phyloP scores from a whole-genome alignment of 23 tunicate genomes.

The Styela clava region DNA sequence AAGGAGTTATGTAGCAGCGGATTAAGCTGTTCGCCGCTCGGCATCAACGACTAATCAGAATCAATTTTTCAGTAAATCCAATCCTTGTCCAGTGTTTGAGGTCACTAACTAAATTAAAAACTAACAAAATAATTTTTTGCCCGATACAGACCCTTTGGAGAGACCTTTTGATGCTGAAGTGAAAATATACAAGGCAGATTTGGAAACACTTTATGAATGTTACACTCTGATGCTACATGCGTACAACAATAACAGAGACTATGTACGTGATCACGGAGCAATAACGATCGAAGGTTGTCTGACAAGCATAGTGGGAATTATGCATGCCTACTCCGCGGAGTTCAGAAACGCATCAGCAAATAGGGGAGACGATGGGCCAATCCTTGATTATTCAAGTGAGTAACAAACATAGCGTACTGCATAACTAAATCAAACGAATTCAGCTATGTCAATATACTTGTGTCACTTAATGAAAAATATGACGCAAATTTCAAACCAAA shows the following conservation, averaged over 20 bases:
- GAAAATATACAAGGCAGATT: slow-evolving; percentile 1
- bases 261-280: neutral
- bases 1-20: no score
- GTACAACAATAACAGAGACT: neutral
- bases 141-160: neutral
- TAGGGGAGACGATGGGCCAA: neutral
- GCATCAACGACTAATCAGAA: no score
- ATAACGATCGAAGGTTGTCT: neutral
- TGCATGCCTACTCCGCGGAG: neutral
- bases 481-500: no score
- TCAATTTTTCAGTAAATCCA: no score
- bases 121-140: no score
- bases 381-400: neutral
- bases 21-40: no score
- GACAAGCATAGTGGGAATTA: neutral
- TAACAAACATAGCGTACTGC: no score
- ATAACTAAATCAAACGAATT: no score
- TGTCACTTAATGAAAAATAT: no score
- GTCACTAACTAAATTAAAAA: no score
- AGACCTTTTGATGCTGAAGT: slow-evolving; percentile 14
- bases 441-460: no score
- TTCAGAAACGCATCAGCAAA: neutral
- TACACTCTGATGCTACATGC: slow-evolving; percentile 21
- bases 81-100: no score
- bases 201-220: slow-evolving; percentile 20